Conservation (phyloP, 2,888 invertebrate species). For the Periphyllus acericola region DNA sequence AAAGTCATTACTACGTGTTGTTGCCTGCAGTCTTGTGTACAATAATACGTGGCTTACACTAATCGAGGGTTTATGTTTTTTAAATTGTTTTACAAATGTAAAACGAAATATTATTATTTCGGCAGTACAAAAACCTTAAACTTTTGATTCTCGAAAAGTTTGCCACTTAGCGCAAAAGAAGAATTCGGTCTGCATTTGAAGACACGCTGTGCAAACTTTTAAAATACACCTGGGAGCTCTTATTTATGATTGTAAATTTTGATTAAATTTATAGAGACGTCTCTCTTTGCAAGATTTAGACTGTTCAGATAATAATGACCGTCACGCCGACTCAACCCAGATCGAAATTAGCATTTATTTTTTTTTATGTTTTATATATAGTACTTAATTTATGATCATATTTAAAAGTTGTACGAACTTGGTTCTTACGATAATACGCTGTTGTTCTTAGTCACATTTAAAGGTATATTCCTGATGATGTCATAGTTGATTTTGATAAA, state of each 20-base stretch:
- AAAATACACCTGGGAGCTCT: background rate
- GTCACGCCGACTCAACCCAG: too few species aligned
- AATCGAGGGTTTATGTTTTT: background rate
- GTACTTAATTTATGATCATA: background rate
- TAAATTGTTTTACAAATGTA: conserved; percentile 7
- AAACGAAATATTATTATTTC: conserved; percentile 20
- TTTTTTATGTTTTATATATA: background rate
- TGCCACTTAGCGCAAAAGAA: conserved; percentile 21
- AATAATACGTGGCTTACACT: background rate
- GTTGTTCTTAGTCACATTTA: background rate
- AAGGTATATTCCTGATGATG: background rate
- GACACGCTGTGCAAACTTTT: background rate
- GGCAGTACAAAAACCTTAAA: background rate
- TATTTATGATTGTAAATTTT: background rate
- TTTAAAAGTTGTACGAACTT: background rate
- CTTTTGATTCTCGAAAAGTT: conserved; percentile 27
- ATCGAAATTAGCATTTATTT: background rate
- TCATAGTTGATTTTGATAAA: background rate
- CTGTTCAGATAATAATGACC: too few species aligned
- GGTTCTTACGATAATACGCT: too few species aligned
- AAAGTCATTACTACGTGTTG: background rate
- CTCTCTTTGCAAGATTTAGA: too few species aligned
- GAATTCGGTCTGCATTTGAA: background rate
- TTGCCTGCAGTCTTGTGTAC: background rate
- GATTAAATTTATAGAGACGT: background rate